A percentile compares a stretch with the other conserved stretches of the same genome.
These are phyloP conservation scores for Stenotaenia linearis DNA, from an alignment of 2,888 invertebrate genomes.

Conservation along the genomic window DNA sequence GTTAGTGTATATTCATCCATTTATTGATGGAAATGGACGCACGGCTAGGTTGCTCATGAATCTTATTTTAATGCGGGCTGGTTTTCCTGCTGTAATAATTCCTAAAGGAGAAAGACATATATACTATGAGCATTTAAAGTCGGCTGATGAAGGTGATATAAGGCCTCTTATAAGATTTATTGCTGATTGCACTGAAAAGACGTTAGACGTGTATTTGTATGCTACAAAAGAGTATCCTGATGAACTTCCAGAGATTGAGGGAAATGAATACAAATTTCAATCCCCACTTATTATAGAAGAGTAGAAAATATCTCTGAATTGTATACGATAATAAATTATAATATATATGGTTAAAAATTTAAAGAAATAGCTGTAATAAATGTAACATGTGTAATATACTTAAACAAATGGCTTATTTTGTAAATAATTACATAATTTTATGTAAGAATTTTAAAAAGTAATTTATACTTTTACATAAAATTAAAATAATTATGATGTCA, in stretches of 20 bases:
- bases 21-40: slow-evolving; percentile 92
- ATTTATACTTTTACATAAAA: no score
- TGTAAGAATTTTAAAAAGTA: no score
- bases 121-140: slow-evolving; percentile 81
- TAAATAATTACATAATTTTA: no score
- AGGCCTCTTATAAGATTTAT: slow-evolving; percentile 94
- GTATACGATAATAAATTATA: no score
- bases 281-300: neutral
- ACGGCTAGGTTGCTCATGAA: slow-evolving; percentile 95
- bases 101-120: slow-evolving; percentile 65
- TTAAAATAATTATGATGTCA: no score
- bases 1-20: slow-evolving; percentile 93
- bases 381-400: no score
- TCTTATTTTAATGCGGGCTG: slow-evolving; percentile 81
- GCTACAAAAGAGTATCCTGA: slow-evolving; percentile 60
- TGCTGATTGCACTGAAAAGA: slow-evolving; percentile 83
- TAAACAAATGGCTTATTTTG: no score
- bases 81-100: slow-evolving; percentile 92
- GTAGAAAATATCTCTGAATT: no score
- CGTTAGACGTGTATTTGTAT: slow-evolving; percentile 79
- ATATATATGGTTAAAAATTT: no score
- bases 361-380: no score
- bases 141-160: slow-evolving; percentile 90
- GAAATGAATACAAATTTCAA: neutral
- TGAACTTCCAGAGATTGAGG: neutral